Conservation (phyloP, 1,140 invertebrate genomes). For the Pantala flavescens region DNA sequence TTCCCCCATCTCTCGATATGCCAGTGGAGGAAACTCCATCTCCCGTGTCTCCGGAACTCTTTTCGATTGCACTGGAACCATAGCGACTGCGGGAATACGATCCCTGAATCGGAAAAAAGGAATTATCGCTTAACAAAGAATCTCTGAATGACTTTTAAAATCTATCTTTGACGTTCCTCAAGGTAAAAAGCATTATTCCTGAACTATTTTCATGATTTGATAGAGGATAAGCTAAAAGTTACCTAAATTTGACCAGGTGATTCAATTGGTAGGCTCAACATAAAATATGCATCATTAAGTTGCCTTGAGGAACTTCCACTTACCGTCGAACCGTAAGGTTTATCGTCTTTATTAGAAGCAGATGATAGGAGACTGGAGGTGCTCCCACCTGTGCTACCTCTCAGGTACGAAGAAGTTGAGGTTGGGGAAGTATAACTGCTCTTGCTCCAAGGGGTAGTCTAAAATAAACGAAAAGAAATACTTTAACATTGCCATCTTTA, state of each 20-base stretch:
- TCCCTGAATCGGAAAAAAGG: neutral
- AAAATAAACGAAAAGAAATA: neutral
- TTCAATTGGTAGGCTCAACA: no score
- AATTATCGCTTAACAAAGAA: no score
- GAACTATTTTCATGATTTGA: no score
- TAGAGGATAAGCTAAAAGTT: no score
- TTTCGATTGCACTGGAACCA: neutral
- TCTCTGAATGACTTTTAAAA: no score
- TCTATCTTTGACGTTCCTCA: no score
- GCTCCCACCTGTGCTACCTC: neutral
- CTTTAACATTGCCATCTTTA: no score
- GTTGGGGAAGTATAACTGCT: neutral
- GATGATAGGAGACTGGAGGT: neutral
- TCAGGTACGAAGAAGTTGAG: neutral
- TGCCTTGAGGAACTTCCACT: no score
- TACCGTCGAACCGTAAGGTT: neutral
- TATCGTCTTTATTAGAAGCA: neutral
- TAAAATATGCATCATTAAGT: no score
- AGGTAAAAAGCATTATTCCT: no score
- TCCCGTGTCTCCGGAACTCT: neutral
- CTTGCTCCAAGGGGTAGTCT: neutral
- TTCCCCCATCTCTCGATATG: neutral
- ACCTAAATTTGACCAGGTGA: no score
- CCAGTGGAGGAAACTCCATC: neutral
- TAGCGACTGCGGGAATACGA: neutral